Base-by-base conservation (phyloP, 2,888 invertebrate species). In the Lepidocyrtoides sp. region DNA sequence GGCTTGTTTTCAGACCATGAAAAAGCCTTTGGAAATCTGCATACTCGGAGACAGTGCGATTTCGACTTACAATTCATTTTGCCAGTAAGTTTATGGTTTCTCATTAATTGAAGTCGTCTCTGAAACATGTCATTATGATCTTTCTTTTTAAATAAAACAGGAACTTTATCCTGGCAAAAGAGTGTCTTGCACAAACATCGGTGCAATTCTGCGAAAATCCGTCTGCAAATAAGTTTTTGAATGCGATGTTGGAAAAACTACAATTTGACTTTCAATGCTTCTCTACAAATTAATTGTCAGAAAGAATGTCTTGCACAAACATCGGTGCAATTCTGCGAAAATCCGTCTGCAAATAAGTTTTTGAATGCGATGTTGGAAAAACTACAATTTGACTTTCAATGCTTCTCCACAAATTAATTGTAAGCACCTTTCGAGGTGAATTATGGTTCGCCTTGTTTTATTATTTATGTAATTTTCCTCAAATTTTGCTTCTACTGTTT, bases 1-100 rank as follows among this genome's bases (percentile, higher is more conserved):
- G 29, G 41, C 20, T 7, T 92, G 92, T 44, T 92, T 83, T 72
- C n/a, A 7, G 7, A 66, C 87, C 41, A 72, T 72, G 7, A 12
- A 75, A 32, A 66, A 23, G 0, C 23, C 57, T n/a, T 29, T 91
- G 20, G 10, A 41, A 1, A 57, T 81, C 20, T 92, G 92, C 82
- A 51, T 87, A 48, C 5, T 8, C 10, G 36, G 72, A 23, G 72
- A 54, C n/a, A 32, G 12, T 7, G 0, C 29, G n/a, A 7, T 36
- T 0, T 5, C 2, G 41, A 2, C 23, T 7, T 54, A 48, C 17
- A 8, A 0, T 12, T 54, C 69, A 29, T 89, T 89, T 77, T 89
- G 89, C 66, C 26, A 51, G 89, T 89, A 69, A 82, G 66, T 29
- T 44, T 14, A n/a, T 26, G n/a, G 60, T 7, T 57, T 4, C 48